Percentiles rank a stretch among this genome's conserved stretches.
phyloP scores from a whole-genome alignment of 2,888 invertebrate species.

The Pharmacophagus antenor region DNA sequence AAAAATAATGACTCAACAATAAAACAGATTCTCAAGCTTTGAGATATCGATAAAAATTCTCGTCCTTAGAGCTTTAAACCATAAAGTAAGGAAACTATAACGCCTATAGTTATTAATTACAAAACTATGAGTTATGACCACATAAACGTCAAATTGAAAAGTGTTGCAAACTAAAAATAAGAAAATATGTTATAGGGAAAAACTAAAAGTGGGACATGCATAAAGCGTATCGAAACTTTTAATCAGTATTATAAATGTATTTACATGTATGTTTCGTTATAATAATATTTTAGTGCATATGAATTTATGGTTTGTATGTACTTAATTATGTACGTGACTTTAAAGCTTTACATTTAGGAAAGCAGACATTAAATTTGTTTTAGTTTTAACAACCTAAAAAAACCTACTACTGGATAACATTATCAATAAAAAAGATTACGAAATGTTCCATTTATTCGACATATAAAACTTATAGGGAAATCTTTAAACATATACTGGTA shows the following conservation, averaged over 20 bases:
- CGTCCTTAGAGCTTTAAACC: slow-evolving; percentile 5
- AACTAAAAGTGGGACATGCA: too few species aligned
- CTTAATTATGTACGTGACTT: too few species aligned
- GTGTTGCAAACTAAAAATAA: not conserved
- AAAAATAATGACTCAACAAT: not conserved
- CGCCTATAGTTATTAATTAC: not conserved
- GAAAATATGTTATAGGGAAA: not conserved
- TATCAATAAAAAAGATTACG: too few species aligned
- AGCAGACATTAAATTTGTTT: too few species aligned
- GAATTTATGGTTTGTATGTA: too few species aligned
- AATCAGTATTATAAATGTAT: too few species aligned
- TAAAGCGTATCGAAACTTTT: too few species aligned
- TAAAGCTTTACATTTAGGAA: too few species aligned
- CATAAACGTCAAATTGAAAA: not conserved
- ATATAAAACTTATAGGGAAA: not conserved
- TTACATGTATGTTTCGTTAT: too few species aligned
- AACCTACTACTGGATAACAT: too few species aligned
- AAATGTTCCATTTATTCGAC: not conserved
- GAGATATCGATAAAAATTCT: not conserved
- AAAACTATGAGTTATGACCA: slow-evolving; percentile 1
- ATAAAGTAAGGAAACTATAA: not conserved
- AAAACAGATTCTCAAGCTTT: not conserved
- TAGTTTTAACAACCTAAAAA: too few species aligned
- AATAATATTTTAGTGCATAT: too few species aligned
- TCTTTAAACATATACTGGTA: not conserved